Percentiles rank a stretch among this genome's conserved stretches.
phyloP scores from a whole-genome alignment of 1,140 invertebrate genomes.

The Triops cancriformis region DNA sequence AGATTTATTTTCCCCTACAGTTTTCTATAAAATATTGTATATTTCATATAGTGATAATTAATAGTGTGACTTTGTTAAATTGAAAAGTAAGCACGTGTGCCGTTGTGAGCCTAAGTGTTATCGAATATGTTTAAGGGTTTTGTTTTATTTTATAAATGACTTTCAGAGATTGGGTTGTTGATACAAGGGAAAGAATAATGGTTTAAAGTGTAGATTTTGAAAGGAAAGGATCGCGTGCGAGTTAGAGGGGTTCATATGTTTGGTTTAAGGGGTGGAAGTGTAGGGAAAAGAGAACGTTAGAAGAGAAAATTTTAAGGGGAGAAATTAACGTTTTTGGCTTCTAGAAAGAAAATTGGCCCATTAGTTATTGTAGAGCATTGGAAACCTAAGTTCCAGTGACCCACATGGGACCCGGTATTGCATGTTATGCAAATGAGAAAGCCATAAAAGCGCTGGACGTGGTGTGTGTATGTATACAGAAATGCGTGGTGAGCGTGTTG shows the following conservation, averaged over 20 bases:
- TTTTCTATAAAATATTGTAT: no score
- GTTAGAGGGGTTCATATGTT: not conserved
- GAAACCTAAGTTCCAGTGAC: slow-evolving; percentile 7
- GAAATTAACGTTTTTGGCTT: not conserved
- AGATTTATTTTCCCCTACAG: no score
- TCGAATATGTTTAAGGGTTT: not conserved
- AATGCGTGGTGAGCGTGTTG: no score
- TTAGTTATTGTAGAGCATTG: not conserved
- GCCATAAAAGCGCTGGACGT: no score
- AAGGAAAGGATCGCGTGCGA: not conserved
- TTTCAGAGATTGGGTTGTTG: not conserved
- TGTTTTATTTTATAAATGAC: not conserved
- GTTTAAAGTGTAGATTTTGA: not conserved
- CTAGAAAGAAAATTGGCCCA: no score
- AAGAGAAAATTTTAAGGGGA: not conserved
- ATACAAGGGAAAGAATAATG: not conserved
- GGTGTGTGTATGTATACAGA: no score
- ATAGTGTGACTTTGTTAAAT: no score
- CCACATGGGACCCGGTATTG: not conserved
- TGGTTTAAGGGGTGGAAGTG: not conserved
- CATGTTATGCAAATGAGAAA: slow-evolving; percentile 3
- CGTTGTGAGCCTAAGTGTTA: no score
- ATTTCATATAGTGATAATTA: no score
- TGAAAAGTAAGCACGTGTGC: no score
- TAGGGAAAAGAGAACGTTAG: no score